Percentiles rank a stretch among this genome's conserved stretches.
Conservation (phyloP, 2,113 vertebrate species). For the Tachysurus fulvidraco region DNA sequence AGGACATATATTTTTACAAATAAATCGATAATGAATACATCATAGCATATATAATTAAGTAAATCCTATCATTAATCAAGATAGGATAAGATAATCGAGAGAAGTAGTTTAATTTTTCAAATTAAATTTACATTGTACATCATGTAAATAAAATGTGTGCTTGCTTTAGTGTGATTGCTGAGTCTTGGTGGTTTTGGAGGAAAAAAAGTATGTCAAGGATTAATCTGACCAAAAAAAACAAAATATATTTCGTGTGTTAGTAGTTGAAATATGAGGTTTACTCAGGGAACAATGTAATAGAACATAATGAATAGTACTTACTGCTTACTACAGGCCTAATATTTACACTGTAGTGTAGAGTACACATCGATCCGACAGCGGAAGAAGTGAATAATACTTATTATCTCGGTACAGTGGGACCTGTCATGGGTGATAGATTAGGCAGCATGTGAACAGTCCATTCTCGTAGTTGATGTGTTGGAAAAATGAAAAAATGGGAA, state of each 20-base stretch:
- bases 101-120: neutral
- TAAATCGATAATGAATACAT: neutral
- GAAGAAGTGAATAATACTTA: too few species aligned
- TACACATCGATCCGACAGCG: too few species aligned
- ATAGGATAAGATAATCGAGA: too few species aligned
- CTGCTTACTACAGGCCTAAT: neutral
- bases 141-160: neutral
- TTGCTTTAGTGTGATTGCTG: neutral
- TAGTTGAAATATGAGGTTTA: neutral
- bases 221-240: neutral
- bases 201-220: neutral
- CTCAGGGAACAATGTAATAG: neutral
- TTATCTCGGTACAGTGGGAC: too few species aligned
- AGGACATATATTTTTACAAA: neutral
- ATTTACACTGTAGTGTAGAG: neutral
- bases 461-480: too few species aligned
- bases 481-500: too few species aligned
- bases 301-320: neutral
- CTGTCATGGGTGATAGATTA: too few species aligned
- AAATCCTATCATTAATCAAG: neutral
- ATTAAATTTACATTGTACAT: neutral
- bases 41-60: neutral
- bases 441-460: too few species aligned
- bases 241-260: neutral
- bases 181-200: neutral